Evolutionary conservation across 2,797 vertebrate genomes (phyloP).

Genomic region (Hoplostethus atlanticus): DNA sequence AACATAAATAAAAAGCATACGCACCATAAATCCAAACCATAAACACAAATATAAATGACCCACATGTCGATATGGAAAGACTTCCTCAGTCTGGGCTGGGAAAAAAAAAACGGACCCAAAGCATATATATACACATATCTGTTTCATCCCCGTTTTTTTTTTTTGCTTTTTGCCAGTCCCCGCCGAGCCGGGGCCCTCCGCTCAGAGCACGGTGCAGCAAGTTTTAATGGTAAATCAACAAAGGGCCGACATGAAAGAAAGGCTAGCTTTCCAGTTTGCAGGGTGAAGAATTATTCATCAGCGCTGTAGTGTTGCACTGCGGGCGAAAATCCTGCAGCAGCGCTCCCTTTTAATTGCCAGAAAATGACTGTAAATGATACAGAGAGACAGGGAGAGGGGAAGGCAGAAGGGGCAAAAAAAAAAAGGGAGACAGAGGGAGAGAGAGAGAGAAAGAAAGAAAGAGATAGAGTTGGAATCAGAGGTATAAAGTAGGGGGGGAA

Average conservation of each 20-base stretch:
- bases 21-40: conserved; percentile 62
- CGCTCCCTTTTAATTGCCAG: conserved; percentile 86
- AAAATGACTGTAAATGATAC: conserved; percentile 86
- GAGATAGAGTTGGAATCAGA: conserved; percentile 61
- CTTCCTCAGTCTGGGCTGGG: conserved; percentile 42
- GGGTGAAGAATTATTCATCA: conserved; percentile 86
- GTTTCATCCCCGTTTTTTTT: conserved; percentile 70
- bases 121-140: conserved; percentile 69
- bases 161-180: conserved; percentile 67
- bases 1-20: conserved; percentile 67
- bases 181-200: conserved; percentile 61
- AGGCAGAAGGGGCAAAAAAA: conserved; percentile 58
- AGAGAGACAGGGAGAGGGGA: conserved; percentile 49
- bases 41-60: conserved; percentile 71
- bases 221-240: conserved; percentile 88
- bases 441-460: conserved; percentile 39
- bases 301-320: conserved; percentile 82
- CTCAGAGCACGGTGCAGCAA: conserved; percentile 75
- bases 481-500: conserved; percentile 65
- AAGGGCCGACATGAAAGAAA: conserved; percentile 85
- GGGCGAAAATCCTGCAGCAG: conserved; percentile 83
- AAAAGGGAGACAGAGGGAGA: conserved; percentile 46
- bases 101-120: conserved; percentile 54
- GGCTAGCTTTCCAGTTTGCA: conserved; percentile 82
- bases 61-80: conserved; percentile 35